A percentile compares a stretch with the other conserved stretches of the same genome.
Conservation (phyloP, 2,888 invertebrate species). For the Campaea margaritaria region DNA sequence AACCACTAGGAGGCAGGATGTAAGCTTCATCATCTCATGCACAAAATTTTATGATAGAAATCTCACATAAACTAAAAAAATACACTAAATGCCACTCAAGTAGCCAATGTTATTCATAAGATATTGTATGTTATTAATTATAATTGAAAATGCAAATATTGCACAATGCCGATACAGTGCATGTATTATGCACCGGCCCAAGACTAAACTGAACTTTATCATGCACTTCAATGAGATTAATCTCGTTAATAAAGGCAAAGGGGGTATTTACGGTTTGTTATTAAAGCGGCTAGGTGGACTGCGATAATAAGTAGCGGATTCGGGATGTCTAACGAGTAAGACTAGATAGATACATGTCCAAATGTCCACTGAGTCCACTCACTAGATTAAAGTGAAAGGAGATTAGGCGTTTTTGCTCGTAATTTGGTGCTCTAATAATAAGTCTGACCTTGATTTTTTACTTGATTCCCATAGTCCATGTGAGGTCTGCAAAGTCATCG, state of each 20-base stretch:
- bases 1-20: constrained; percentile 41
- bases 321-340: constrained; percentile 7
- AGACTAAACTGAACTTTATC: constrained; percentile 67
- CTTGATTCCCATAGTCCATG: constrained; percentile 14
- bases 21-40: constrained; percentile 44
- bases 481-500: not conserved
- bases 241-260: constrained; percentile 66
- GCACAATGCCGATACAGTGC: constrained; percentile 33
- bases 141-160: constrained; percentile 11
- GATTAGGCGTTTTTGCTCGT: constrained; percentile 43
- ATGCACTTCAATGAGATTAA: constrained; percentile 60
- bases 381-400: constrained; percentile 63
- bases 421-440: constrained; percentile 58
- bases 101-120: not conserved
- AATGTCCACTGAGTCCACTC: constrained; percentile 32
- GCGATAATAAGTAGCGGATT: constrained; percentile 15
- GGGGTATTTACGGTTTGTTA: constrained; percentile 52
- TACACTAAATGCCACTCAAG: not conserved
- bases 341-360: constrained; percentile 15
- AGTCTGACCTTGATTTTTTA: constrained; percentile 62
- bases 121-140: constrained; percentile 3
- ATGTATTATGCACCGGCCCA: constrained; percentile 32
- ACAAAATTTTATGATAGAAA: no score
- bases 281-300: constrained; percentile 35
- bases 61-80: not conserved